Conservation (phyloP, 2,797 vertebrate species). For the Knipowitschia caucasica region DNA sequence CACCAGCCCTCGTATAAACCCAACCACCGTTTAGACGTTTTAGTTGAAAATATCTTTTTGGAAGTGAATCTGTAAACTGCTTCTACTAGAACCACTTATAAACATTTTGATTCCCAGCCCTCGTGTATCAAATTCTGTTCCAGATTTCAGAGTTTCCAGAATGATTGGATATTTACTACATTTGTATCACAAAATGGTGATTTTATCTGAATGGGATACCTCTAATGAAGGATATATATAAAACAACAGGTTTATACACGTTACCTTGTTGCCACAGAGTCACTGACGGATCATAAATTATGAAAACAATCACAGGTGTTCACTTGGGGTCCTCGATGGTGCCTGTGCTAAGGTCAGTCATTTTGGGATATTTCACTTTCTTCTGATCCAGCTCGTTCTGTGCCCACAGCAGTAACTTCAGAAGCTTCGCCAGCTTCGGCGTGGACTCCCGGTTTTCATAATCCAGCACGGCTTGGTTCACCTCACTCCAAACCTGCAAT, state of each 20-base stretch:
- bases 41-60: no score
- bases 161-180: conserved; percentile 38
- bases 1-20: no score
- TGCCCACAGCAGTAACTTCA: conserved; percentile 97
- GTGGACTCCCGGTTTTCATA: conserved; percentile 98
- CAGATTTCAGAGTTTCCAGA: conserved; percentile 38
- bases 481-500: conserved; percentile 95
- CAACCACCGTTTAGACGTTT: no score
- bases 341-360: conserved; percentile 99
- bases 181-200: conserved; percentile 62
- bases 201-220: conserved; percentile 59
- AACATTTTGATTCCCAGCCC: background rate
- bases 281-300: conserved; percentile 78
- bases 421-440: conserved; percentile 95
- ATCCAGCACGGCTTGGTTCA: conserved; percentile 96
- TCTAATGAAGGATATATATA: conserved; percentile 55
- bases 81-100: background rate
- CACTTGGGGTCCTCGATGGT: conserved; percentile 97
- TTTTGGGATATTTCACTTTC: conserved; percentile 99
- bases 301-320: conserved; percentile 24
- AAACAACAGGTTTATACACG: conserved; percentile 61
- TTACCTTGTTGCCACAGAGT: conserved; percentile 73
- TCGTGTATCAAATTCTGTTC: conserved; percentile 27
- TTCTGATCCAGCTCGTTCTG: conserved; percentile 99
- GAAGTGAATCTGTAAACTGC: no score